These are phyloP conservation scores for Pseudomyrmex sp. DNA, from an alignment of 1,140 invertebrate species.

Conservation along the genomic window DNA sequence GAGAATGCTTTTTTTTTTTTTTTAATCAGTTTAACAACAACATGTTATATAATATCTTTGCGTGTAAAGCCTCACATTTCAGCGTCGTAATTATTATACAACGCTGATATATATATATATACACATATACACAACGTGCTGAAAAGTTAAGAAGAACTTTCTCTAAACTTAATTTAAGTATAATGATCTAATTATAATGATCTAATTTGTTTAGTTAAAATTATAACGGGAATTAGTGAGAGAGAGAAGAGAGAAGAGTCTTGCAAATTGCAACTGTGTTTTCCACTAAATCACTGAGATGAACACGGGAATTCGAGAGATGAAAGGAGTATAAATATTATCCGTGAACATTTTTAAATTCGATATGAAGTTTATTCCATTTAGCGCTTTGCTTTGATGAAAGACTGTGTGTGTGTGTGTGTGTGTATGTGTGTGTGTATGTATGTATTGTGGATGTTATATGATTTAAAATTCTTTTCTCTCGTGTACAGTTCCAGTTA, in stretches of 20 bases:
- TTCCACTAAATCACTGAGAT: background rate
- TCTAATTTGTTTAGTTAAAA: background rate
- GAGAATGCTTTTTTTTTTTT: too few species aligned
- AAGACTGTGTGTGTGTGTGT: too few species aligned
- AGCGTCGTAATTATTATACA: too few species aligned
- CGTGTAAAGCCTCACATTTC: too few species aligned
- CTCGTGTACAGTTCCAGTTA: too few species aligned
- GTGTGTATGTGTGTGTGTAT: too few species aligned
- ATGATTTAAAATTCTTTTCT: slow-evolving; percentile 1
- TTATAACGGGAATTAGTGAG: background rate
- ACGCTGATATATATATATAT: too few species aligned
- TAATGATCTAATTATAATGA: background rate
- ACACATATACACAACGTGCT: too few species aligned
- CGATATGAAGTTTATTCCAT: background rate
- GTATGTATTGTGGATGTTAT: background rate
- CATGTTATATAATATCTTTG: too few species aligned
- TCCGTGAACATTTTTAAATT: background rate
- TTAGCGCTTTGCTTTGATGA: background rate
- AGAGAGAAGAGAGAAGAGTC: background rate
- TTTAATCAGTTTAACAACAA: too few species aligned
- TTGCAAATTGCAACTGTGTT: background rate
- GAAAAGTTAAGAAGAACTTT: too few species aligned
- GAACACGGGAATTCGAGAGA: background rate
- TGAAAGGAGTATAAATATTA: background rate
- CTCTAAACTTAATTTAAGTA: background rate